Base-by-base conservation (phyloP, 2,888 invertebrate species). In the Oligia latruncula region DNA sequence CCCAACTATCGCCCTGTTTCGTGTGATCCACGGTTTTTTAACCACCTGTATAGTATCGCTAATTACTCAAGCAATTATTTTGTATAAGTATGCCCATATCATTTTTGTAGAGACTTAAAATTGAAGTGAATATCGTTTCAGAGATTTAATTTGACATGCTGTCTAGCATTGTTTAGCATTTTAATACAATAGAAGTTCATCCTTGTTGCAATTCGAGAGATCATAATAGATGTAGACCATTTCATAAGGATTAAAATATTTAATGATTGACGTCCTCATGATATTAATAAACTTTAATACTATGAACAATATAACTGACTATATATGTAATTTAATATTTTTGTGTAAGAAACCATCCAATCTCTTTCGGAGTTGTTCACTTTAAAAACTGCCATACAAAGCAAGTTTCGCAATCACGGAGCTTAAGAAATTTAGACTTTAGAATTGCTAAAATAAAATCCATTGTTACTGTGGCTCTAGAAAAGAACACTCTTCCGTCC, bases 131-230 rank as follows among this genome's bases (percentile, higher is more conserved):
- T 43, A 60, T 60, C 3, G 17, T 40, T 60, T 46, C 11, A n/a
- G n/a, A 78, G 15, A 78, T 52, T 60, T 2, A 46, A 35, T 66
- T 60, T 35, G 11, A 66, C 1, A 52, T 35, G 43, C 43, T n/a
- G 46, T 43, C 40, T 58, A 62, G 4, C 4, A 40, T 55, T 71
- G 17, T 80, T 65, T 2, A 74, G 20, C 20, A 55, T 74, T 80
- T 20, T 35, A 66, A 65, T 23, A 81, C 81, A 82, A 77, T 82
- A 77, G 60, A 77, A 77, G 71, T 67, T 82, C 77, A 82, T 62
- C 6, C 17, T 23, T 66, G n/a, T 52, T 66, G 74, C 49, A 81
- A 71, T 23, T 60, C 52, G 5, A 52, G 9, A 68, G 8, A 52
- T 23, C 15, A n/a, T 35, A 29, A 40, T 40, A 78, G 15, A 4